phyloP scores from a whole-genome alignment of 2,113 vertebrate genomes.

The Nycticorax nycticorax region DNA sequence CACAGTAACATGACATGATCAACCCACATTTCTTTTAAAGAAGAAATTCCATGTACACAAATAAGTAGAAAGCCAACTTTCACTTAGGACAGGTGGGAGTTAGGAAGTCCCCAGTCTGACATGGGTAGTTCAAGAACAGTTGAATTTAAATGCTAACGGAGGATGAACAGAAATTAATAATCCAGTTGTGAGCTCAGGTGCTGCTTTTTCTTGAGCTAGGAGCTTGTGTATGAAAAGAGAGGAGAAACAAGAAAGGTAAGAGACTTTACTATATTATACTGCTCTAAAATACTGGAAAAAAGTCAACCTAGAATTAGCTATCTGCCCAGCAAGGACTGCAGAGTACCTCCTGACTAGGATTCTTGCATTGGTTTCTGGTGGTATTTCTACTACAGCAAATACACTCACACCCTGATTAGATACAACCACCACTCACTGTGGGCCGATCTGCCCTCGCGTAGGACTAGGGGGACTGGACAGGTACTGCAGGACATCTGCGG shows the following conservation, averaged over 20 bases:
- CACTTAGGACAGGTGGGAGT: background rate
- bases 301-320: background rate
- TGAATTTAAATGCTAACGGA: background rate
- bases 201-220: background rate
- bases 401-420: background rate
- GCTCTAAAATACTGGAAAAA: background rate
- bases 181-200: background rate
- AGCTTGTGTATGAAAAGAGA: background rate
- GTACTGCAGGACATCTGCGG: background rate
- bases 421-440: background rate
- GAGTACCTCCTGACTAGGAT: background rate
- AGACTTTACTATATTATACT: background rate
- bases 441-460: background rate
- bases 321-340: background rate
- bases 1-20: background rate
- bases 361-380: background rate
- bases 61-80: background rate
- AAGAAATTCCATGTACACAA: background rate
- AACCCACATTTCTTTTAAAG: background rate
- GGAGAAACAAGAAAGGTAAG: background rate
- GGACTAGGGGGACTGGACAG: no score
- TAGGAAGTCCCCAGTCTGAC: background rate
- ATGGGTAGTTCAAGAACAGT: background rate
- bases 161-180: background rate
- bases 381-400: background rate